A percentile compares a stretch with the other conserved stretches of the same genome.
phyloP scores from a whole-genome alignment of 1,140 invertebrate genomes.

The Drosophila varians region DNA sequence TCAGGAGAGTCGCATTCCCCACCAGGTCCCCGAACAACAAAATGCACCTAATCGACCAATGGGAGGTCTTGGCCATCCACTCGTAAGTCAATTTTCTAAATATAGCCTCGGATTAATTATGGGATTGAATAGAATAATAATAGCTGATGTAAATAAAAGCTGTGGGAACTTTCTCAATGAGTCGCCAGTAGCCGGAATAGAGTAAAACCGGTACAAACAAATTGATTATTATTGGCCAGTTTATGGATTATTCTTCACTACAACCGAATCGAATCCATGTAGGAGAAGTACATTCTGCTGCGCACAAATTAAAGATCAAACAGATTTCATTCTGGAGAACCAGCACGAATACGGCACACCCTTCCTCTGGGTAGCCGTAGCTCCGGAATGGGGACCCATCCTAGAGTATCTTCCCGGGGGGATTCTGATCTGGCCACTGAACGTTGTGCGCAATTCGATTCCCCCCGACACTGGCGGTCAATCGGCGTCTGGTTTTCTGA shows the following conservation, averaged over 20 bases:
- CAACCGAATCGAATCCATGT: conserved; percentile 30
- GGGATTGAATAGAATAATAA: too few species aligned
- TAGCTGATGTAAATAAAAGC: conserved; percentile 13
- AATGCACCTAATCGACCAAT: conserved; percentile 62
- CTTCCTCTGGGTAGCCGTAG: neutral
- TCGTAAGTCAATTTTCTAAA: too few species aligned
- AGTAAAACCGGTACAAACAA: conserved; percentile 2
- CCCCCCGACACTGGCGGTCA: conserved; percentile 31
- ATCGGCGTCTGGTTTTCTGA: conserved; percentile 35
- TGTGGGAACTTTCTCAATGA: conserved; percentile 25
- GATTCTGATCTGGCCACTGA: conserved; percentile 1
- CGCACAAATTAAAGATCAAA: conserved; percentile 54
- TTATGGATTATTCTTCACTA: conserved; percentile 18
- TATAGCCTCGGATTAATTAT: too few species aligned
- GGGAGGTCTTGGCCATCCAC: conserved; percentile 64
- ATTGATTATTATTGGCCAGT: conserved; percentile 15
- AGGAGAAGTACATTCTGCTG: conserved; percentile 12
- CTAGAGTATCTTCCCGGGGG: neutral
- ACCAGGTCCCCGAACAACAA: neutral
- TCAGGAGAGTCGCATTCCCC: conserved; percentile 27
- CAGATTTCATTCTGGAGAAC: neutral
- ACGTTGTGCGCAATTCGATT: conserved; percentile 27
- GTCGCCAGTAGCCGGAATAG: neutral
- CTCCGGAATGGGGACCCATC: neutral
- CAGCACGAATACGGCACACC: conserved; percentile 13